Conservation (phyloP, 1,140 invertebrate genomes). For the Platorchestia sp. region DNA sequence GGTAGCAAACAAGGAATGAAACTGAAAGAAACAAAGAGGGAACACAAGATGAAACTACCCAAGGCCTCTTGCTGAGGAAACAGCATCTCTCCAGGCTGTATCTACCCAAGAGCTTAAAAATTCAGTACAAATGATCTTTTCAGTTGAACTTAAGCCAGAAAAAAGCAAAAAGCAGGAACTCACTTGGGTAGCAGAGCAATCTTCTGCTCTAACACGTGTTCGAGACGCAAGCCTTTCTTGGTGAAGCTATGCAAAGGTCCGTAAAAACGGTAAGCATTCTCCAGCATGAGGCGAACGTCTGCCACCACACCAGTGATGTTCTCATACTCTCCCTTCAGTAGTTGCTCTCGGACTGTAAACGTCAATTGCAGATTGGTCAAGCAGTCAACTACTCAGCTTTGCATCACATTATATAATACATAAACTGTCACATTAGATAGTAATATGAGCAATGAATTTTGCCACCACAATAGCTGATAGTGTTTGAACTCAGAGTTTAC, state of each 20-base stretch:
- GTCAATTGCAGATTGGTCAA: constrained; percentile 20
- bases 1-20: no score
- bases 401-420: background rate
- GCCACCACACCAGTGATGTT: constrained; percentile 72
- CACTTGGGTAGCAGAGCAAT: constrained; percentile 72
- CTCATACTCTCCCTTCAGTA: constrained; percentile 71
- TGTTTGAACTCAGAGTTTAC: no score
- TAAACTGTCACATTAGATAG: background rate
- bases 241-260: constrained; percentile 73
- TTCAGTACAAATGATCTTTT: no score
- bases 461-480: no score
- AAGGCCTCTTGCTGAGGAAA: no score
- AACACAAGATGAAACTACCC: no score
- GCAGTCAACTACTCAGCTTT: background rate
- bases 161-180: background rate
- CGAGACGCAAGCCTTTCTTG: constrained; percentile 73
- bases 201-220: constrained; percentile 74
- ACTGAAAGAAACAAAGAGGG: no score
- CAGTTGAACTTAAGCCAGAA: no score
- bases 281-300: constrained; percentile 74
- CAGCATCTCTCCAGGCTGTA: no score
- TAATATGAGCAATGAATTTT: constrained; percentile 39
- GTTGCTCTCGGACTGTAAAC: constrained; percentile 73
- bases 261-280: constrained; percentile 75
- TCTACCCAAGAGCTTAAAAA: no score